A percentile compares a stretch with the other conserved stretches of the same genome.
Evolutionary conservation across 1,140 invertebrate genomes (phyloP).

Genomic region (Batillaria attramentaria): DNA sequence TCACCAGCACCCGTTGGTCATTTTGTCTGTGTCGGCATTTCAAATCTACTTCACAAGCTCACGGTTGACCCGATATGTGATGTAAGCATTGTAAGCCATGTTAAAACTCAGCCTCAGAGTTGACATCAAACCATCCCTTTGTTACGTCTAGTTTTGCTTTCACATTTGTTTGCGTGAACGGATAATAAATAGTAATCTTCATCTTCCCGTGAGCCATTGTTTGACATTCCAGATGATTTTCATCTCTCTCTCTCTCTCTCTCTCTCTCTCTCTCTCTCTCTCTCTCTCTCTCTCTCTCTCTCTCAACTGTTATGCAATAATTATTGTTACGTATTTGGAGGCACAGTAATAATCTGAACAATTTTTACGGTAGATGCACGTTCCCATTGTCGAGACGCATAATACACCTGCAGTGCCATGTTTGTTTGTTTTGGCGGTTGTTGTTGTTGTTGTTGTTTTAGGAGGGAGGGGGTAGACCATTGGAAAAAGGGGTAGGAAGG

Average conservation of each 20-base stretch:
- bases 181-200: not conserved
- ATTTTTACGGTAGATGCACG: not conserved
- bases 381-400: no score
- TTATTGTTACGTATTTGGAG: not conserved
- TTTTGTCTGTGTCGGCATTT: no score
- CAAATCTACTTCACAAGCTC: no score
- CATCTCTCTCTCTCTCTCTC: conserved; percentile 10
- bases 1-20: no score
- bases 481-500: no score
- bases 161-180: not conserved
- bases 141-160: not conserved
- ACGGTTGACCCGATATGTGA: not conserved
- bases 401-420: no score
- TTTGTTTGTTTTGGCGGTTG: not conserved
- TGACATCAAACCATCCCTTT: not conserved
- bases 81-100: not conserved
- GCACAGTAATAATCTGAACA: not conserved
- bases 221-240: not conserved
- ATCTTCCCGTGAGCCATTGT: not conserved
- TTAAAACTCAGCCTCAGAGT: not conserved
- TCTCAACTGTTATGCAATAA: not conserved
- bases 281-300: conserved; percentile 10
- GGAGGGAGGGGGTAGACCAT: no score
- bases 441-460: not conserved
- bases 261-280: conserved; percentile 18